phyloP scores from a whole-genome alignment of 2,888 invertebrate genomes.

The Heliconius cydno region DNA sequence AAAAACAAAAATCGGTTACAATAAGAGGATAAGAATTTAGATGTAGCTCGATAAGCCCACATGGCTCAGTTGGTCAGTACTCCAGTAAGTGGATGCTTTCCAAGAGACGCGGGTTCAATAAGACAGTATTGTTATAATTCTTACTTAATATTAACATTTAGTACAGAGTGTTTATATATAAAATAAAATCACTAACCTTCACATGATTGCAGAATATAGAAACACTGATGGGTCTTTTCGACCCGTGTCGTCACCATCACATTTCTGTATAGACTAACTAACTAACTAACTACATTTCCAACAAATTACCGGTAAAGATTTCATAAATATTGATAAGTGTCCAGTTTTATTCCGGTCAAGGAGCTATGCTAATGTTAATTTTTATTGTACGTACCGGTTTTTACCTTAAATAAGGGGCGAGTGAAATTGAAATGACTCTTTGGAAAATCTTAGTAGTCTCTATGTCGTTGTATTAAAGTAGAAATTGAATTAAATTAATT shows the following conservation, averaged over 20 bases:
- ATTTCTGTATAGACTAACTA: constrained; percentile 63
- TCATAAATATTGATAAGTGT: constrained; percentile 79
- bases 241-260: constrained; percentile 51
- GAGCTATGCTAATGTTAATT: constrained; percentile 79
- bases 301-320: constrained; percentile 56
- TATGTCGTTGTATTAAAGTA: constrained; percentile 49
- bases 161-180: not conserved
- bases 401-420: constrained; percentile 75
- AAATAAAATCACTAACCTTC: constrained; percentile 28
- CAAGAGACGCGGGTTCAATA: not conserved
- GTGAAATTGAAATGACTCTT: constrained; percentile 47
- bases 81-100: too few species aligned
- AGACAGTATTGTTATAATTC: not conserved
- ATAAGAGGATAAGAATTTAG: too few species aligned
- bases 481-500: constrained; percentile 47
- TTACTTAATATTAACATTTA: not conserved
- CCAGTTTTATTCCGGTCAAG: constrained; percentile 75
- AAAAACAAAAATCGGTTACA: too few species aligned
- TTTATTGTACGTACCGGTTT: constrained; percentile 77
- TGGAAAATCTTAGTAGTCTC: constrained; percentile 36
- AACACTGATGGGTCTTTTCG: constrained; percentile 17
- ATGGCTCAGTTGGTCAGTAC: too few species aligned
- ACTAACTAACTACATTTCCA: constrained; percentile 47
- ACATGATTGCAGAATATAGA: not conserved
- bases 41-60: too few species aligned